Evolutionary conservation across 2,888 invertebrate species (phyloP).

Genomic region (Liopterus haemorrhoidalis): DNA sequence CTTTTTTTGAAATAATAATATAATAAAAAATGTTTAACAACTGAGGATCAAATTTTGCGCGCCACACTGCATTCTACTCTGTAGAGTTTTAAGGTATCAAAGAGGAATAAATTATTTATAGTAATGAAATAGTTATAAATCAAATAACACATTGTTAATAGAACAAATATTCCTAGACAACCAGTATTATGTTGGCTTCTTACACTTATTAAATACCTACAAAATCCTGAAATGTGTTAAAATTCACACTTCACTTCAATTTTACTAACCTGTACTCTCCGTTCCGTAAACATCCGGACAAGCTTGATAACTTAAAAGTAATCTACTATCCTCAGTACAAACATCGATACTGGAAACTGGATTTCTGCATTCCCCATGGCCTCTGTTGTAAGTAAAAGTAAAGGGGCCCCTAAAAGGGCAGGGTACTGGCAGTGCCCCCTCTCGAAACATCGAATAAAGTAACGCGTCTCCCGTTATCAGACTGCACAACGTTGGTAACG

Average conservation of each 20-base stretch:
- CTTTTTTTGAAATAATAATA: too few relatives aligned
- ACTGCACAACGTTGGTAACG: constrained; percentile 74
- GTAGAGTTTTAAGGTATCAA: too few relatives aligned
- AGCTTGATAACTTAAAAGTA: constrained; percentile 87
- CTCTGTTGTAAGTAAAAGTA: constrained; percentile 88
- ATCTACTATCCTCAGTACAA: constrained; percentile 86
- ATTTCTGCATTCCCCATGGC: constrained; percentile 81
- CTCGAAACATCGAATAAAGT: constrained; percentile 83
- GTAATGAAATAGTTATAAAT: too few relatives aligned
- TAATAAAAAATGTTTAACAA: too few relatives aligned
- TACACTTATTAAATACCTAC: too few relatives aligned
- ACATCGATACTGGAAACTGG: constrained; percentile 90
- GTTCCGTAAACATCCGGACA: constrained; percentile 88
- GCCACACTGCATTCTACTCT: too few relatives aligned
- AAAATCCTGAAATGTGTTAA: too few relatives aligned
- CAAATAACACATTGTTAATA: too few relatives aligned
- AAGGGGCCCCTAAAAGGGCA: constrained; percentile 87
- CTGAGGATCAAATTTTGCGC: too few relatives aligned
- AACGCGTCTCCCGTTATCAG: constrained; percentile 85
- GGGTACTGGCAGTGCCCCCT: constrained; percentile 79
- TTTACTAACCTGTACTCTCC: constrained; percentile 74
- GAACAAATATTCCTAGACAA: too few relatives aligned
- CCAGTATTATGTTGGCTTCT: too few relatives aligned
- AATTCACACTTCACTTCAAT: constrained; percentile 1
- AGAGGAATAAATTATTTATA: too few relatives aligned